phyloP scores from a whole-genome alignment of 2,113 vertebrate species.

The Bufo gargarizans region DNA sequence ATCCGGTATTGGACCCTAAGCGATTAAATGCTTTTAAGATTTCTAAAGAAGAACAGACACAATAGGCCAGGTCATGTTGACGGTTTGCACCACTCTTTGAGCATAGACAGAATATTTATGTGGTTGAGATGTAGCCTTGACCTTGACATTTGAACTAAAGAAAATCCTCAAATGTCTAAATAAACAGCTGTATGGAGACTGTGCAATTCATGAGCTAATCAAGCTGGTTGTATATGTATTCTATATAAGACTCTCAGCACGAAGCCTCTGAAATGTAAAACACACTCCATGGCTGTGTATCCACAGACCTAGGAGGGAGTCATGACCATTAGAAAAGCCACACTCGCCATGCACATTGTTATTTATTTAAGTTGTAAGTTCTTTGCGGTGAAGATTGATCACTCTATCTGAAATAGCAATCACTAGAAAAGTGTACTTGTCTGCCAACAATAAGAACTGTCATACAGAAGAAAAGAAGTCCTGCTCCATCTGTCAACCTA shows the following conservation, averaged over 20 bases:
- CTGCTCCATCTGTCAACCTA: not conserved
- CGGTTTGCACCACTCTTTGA: not conserved
- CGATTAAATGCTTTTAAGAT: not conserved
- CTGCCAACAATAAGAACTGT: not conserved
- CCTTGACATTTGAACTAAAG: not conserved
- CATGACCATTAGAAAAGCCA: not conserved
- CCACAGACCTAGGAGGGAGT: not conserved
- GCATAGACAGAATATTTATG: not conserved
- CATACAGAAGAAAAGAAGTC: not conserved
- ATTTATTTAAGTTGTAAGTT: not conserved
- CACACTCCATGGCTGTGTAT: not conserved
- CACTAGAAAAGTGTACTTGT: not conserved
- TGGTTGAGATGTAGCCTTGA: not conserved
- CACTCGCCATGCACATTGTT: not conserved
- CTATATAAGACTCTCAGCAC: not conserved
- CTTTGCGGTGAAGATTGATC: not conserved
- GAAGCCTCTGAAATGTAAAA: conserved; percentile 42
- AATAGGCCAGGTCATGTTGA: not conserved
- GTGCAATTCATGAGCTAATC: conserved; percentile 21
- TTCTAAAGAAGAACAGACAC: not conserved
- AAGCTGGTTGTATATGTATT: conserved; percentile 11
- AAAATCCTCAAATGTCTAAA: not conserved
- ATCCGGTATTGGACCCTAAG: too few relatives aligned
- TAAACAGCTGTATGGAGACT: not conserved
- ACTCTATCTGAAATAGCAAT: not conserved